Conservation (phyloP, 2,797 vertebrate genomes). For the Melanogrammus aeglefinus region DNA sequence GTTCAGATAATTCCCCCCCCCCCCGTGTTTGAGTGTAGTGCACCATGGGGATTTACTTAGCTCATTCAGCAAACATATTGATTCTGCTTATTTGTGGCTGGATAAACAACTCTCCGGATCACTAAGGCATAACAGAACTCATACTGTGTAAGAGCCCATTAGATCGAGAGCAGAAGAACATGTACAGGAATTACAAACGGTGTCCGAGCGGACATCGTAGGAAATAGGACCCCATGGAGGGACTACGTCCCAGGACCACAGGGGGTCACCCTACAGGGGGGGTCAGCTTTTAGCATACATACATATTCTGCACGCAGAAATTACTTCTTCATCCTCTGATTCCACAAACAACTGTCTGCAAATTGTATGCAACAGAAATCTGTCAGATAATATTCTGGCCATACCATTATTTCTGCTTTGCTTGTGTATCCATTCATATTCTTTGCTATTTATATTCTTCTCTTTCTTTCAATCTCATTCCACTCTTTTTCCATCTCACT, state of each 20-base stretch:
- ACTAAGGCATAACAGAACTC: background rate
- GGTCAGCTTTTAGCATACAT: background rate
- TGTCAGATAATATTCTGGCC: too few species aligned
- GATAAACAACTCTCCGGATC: background rate
- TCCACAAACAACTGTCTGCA: too few species aligned
- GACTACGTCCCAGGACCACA: background rate
- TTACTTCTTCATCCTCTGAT: too few species aligned
- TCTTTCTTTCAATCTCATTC: too few species aligned
- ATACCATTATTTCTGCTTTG: too few species aligned
- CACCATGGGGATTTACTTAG: background rate
- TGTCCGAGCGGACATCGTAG: background rate
- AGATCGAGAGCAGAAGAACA: background rate
- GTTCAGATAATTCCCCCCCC: background rate
- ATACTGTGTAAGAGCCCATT: background rate
- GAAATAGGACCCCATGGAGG: background rate
- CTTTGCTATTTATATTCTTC: too few species aligned
- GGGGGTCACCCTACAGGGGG: background rate
- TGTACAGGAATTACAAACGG: background rate
- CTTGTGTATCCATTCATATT: too few species aligned
- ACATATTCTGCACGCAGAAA: too few species aligned
- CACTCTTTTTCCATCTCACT: too few species aligned
- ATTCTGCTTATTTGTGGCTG: background rate
- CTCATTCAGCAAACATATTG: background rate
- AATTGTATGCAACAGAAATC: too few species aligned
- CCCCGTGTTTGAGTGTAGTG: background rate